Percentiles rank a stretch among this genome's conserved stretches.
Evolutionary conservation across 1,140 invertebrate genomes (phyloP).

Genomic region (Papilio aristodemus): DNA sequence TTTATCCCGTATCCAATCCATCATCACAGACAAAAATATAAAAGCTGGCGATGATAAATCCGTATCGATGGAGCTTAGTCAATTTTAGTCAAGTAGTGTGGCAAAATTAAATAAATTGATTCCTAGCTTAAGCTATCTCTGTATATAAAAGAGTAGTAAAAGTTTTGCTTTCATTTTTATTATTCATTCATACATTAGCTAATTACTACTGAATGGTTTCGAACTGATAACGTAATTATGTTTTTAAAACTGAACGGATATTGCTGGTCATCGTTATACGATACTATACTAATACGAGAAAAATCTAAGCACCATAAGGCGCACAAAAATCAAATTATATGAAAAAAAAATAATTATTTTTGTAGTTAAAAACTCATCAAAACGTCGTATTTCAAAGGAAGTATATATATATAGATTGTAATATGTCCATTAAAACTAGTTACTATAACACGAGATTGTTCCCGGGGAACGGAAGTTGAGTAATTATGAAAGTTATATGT

Average conservation of each 20-base stretch:
- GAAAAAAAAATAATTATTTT: neutral
- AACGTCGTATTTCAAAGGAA: conserved; percentile 7
- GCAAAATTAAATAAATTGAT: neutral
- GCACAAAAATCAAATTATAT: no score
- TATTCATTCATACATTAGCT: neutral
- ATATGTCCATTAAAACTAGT: conserved; percentile 1
- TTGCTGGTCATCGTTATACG: no score
- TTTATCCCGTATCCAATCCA: conserved; percentile 1
- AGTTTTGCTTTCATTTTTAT: neutral
- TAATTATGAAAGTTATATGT: conserved; percentile 3
- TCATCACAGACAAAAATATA: neutral
- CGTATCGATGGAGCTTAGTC: neutral
- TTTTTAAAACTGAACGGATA: no score
- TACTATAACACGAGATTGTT: neutral
- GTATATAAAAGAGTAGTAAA: neutral
- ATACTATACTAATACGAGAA: no score
- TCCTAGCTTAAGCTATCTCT: neutral
- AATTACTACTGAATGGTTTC: no score
- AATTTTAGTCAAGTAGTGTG: neutral
- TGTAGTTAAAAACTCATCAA: conserved; percentile 7
- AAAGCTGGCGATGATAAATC: neutral
- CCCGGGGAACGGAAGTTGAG: conserved; percentile 10
- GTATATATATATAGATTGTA: conserved; percentile 6
- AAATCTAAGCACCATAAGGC: conserved; percentile 37
- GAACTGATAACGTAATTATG: no score